Conservation (phyloP, 2,888 invertebrate species). For the Melanotus villosus region DNA sequence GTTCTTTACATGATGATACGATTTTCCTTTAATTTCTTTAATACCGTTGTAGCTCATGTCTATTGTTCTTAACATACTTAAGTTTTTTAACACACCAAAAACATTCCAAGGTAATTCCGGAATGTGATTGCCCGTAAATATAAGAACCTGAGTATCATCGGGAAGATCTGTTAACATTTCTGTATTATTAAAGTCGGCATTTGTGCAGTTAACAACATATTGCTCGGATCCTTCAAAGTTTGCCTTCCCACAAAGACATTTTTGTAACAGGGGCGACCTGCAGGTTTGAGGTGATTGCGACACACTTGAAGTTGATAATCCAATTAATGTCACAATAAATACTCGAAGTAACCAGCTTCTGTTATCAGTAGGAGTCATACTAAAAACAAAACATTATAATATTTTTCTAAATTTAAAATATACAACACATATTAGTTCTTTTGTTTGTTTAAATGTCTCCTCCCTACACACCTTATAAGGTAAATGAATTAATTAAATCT, state of each 20-base stretch:
- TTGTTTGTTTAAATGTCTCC: constrained; percentile 22
- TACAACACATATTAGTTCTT: background rate
- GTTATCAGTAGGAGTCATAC: constrained; percentile 15
- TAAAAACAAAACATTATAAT: background rate
- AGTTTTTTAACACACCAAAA: constrained; percentile 76
- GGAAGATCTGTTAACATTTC: constrained; percentile 76
- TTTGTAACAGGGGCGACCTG: constrained; percentile 45
- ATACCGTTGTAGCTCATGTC: constrained; percentile 84
- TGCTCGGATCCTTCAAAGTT: constrained; percentile 68
- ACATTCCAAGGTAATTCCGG: constrained; percentile 78
- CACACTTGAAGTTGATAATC: constrained; percentile 1
- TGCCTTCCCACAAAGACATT: constrained; percentile 73
- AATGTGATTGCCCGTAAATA: constrained; percentile 81
- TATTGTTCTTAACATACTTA: constrained; percentile 74
- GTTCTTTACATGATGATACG: constrained; percentile 80
- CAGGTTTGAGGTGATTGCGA: constrained; percentile 13
- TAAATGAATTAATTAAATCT: background rate
- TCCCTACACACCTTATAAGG: constrained; percentile 32
- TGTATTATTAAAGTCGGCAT: constrained; percentile 73
- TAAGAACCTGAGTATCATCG: constrained; percentile 76
- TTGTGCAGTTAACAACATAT: constrained; percentile 81
- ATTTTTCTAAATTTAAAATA: background rate
- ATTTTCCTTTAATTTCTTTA: constrained; percentile 79
- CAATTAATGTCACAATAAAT: background rate
- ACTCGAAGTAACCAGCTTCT: constrained; percentile 8